Evolutionary conservation across 2,888 invertebrate genomes (phyloP), one percentile per base, ranked within the genome.

Genomic region (Amphimallon solstitiale): DNA sequence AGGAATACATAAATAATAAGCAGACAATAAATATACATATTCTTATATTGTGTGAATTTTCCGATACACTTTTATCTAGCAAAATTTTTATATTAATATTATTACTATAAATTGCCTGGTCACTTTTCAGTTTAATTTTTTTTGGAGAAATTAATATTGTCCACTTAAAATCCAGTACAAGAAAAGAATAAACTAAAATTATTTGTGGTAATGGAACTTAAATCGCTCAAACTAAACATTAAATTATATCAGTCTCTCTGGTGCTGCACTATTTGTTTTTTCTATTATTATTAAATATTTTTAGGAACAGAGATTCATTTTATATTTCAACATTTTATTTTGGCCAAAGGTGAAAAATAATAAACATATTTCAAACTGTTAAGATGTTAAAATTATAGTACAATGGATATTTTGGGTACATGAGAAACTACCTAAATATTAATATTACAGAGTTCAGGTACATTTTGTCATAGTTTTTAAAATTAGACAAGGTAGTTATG

Each of bases 221-320:
- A 59, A 65, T 37, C 46, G 45, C 59, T 37, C 34, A 38, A 65
- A 60, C 43, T 52, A 54, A 62, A 37, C 54, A 37, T 61, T 52
- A 45, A 61, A 34, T 29, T 29, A 62, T 59, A 66, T 68, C 68
- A 68, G 68, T 68, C 68, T 68, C 43, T 62, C 68, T 68, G 68
- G 63, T 68, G 68, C 68, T 66, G 65, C 60, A 56, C 14, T 40
- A 59, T 40, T 62, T 62, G n/a, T n/a, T 62, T 40, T 12, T 15
- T n/a, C 34, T 17, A 46, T 21, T 17, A 19, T 17, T 48, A 63
- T 67, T 59, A 51, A 49, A 68, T 56, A 63, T 63, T 51, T 67
- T 63, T 70, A 70, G 67, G 70, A 70, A 70, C 70, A 70, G 70
- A 70, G 70, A 70, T 70, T 70, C 68, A 64, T 48, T 65, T 66